Base-by-base conservation (phyloP, 2,888 invertebrate genomes). In the Lithophane ornitopus region DNA sequence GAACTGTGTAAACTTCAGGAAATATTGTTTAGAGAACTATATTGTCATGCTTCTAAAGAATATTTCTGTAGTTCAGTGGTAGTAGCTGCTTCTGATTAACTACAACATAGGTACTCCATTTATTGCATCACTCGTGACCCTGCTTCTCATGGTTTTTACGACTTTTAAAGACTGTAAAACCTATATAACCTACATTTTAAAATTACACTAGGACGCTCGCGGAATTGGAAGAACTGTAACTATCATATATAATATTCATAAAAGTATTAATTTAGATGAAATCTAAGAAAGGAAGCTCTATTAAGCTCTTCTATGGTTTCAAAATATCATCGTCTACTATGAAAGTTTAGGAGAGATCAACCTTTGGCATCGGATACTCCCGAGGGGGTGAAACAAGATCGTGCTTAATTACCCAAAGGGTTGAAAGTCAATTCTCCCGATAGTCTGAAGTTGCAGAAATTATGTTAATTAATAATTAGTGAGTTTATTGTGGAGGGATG, bases 401-500 rank as follows among this genome's bases (percentile, higher is more conserved):
- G 68, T 65, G 70, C 67, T 66, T 75, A 84, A 73, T 79, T 81
- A 76, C 44, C 61, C 70, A 59, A 74, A 84, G 86, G 78, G 80
- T 73, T 82, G 77, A 75, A 74, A 85, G 81, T 86, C 72, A 70
- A 84, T 74, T 76, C 71, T 66, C 74, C 28, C 71, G 71, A 76
- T 84, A 78, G 71, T 67, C 69, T 66, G 22, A 70, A 68, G 70
- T 84, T 76, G 62, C 67, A 81, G 49, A 74, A 78, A 81, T 86
- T 85, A 85, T 86, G 81, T 54, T 70, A 84, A 81, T 86, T 81
- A 76, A 76, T 84, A 68, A 85, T 84, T 84, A 76, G 61, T n/a
- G 66, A 81, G 75, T 78, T 84, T 65, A 78, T 69, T 85, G 78
- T 83, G 65, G 46, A 70, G 77, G 66, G 39, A 26, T 34, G 56